phyloP scores from a whole-genome alignment of 2,888 invertebrate genomes.

The Melanophora roralis region DNA sequence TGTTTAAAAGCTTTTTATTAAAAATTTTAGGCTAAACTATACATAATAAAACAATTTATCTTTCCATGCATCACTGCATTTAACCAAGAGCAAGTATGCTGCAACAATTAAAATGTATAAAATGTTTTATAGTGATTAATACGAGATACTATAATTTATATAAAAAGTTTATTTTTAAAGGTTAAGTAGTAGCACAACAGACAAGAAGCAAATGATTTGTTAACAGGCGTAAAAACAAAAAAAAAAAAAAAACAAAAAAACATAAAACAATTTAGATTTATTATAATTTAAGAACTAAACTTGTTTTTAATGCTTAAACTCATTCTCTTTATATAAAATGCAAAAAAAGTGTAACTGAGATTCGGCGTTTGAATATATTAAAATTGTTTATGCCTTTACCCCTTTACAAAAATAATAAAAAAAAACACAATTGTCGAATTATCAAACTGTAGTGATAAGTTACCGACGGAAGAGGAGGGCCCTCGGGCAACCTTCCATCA shows the following conservation, averaged over 20 bases:
- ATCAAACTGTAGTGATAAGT: no score
- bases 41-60: neutral
- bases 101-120: neutral
- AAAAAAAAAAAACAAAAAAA: neutral
- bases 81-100: constrained; percentile 17
- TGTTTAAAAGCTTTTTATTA: neutral
- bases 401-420: neutral
- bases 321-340: no score
- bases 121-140: neutral
- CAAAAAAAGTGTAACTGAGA: neutral
- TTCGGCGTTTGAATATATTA: neutral
- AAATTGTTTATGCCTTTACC: neutral
- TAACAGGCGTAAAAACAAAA: no score
- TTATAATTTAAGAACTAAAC: neutral
- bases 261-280: neutral
- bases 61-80: constrained; percentile 11
- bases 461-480: no score
- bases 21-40: no score
- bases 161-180: neutral
- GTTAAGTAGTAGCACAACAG: neutral
- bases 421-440: neutral
- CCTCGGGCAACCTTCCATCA: no score
- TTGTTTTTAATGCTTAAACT: neutral
- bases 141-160: neutral
- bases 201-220: neutral